A percentile compares a stretch with the other conserved stretches of the same genome.
These are phyloP conservation scores for Trichoplusia ni DNA, from an alignment of 1,140 invertebrate species.

Conservation along the genomic window DNA sequence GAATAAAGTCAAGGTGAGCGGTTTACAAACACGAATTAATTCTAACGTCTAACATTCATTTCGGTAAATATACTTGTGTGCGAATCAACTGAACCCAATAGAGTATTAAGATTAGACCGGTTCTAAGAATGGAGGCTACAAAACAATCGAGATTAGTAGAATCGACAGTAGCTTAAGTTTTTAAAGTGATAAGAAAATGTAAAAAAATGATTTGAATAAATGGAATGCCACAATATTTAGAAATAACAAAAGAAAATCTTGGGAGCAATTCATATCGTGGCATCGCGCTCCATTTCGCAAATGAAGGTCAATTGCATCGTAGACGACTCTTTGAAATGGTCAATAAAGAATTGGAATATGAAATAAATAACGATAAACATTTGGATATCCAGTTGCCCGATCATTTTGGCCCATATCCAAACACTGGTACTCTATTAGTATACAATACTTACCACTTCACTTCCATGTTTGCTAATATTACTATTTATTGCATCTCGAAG, in stretches of 20 bases:
- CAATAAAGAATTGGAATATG: conserved; percentile 53
- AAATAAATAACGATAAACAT: conserved; percentile 57
- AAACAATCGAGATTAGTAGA: conserved; percentile 1
- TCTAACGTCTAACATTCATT: conserved; percentile 12
- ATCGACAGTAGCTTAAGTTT: neutral
- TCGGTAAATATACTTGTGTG: conserved; percentile 4
- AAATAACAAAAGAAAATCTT: conserved; percentile 20
- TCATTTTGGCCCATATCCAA: conserved; percentile 69
- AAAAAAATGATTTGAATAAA: conserved; percentile 7
- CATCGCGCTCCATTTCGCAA: conserved; percentile 36
- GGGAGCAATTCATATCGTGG: conserved; percentile 31
- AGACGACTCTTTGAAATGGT: conserved; percentile 41
- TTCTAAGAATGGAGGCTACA: neutral
- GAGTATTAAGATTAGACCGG: conserved; percentile 29
- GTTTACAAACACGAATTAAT: conserved; percentile 20
- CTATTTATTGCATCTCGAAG: conserved; percentile 9
- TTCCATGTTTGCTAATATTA: neutral
- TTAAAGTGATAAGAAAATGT: neutral
- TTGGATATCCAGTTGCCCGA: conserved; percentile 55
- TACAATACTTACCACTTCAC: conserved; percentile 27
- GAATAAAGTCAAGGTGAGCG: conserved; percentile 42
- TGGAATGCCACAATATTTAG: neutral
- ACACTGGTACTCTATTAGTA: conserved; percentile 39
- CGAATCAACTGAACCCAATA: conserved; percentile 32
- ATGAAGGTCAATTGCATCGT: conserved; percentile 45